Conservation (phyloP, 2,888 invertebrate genomes). For the Saturnia japonica region DNA sequence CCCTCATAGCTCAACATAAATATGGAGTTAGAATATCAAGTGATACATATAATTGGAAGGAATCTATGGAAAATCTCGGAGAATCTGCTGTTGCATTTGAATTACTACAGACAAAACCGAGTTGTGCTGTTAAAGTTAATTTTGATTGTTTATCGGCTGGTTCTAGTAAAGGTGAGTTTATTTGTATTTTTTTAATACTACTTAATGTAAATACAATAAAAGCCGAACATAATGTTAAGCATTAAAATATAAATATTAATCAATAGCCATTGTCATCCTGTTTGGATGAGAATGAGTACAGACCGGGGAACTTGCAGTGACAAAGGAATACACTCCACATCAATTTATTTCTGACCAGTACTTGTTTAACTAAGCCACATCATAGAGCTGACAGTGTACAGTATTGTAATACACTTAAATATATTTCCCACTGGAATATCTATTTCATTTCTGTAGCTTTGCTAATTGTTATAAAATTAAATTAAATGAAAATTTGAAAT, state of each 20-base stretch:
- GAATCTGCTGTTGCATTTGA: conserved; percentile 86
- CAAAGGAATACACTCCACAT: too few species aligned
- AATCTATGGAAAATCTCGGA: conserved; percentile 83
- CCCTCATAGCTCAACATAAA: conserved; percentile 86
- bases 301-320: background rate
- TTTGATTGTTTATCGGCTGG: conserved; percentile 65
- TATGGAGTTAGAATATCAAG: conserved; percentile 81
- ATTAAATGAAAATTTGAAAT: too few species aligned
- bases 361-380: too few species aligned
- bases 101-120: conserved; percentile 85
- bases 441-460: too few species aligned
- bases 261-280: conserved; percentile 18
- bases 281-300: conserved; percentile 2
- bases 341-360: too few species aligned
- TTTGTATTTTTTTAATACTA: background rate
- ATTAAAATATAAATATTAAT: conserved; percentile 20
- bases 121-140: conserved; percentile 81
- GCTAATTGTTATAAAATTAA: too few species aligned
- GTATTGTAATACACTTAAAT: too few species aligned
- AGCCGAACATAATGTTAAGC: background rate
- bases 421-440: too few species aligned
- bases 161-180: conserved; percentile 76
- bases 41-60: conserved; percentile 69
- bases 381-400: too few species aligned
- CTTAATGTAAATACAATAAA: background rate